Evolutionary conservation across 2,797 vertebrate genomes (phyloP).

Genomic region (Platalea minor): DNA sequence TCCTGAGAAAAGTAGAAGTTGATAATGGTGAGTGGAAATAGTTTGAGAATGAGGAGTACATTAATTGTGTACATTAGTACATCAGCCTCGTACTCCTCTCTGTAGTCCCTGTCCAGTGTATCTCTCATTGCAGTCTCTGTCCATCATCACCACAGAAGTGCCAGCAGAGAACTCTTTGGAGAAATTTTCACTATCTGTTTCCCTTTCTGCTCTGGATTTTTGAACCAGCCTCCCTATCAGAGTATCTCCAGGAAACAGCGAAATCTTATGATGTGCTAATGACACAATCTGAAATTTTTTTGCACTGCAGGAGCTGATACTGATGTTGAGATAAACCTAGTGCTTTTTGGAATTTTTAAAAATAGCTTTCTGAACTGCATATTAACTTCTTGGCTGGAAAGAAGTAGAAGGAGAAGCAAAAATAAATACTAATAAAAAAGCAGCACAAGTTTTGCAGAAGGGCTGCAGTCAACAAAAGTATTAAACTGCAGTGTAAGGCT

Average conservation of each 20-base stretch:
- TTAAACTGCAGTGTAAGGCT: neutral
- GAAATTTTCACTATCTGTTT: neutral
- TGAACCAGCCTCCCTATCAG: neutral
- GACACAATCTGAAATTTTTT: neutral
- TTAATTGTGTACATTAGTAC: neutral
- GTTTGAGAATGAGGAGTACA: neutral
- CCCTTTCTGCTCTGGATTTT: neutral
- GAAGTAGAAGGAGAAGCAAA: neutral
- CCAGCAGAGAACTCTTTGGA: neutral
- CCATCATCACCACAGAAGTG: neutral
- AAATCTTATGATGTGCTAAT: neutral
- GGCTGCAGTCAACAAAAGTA: neutral
- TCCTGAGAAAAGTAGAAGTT: neutral
- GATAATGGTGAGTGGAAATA: neutral
- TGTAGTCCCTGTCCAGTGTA: neutral
- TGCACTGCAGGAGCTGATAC: neutral
- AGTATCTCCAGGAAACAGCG: neutral
- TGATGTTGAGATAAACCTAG: neutral
- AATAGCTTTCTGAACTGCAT: neutral
- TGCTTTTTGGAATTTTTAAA: neutral
- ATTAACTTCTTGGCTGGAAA: neutral
- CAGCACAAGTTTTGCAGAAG: neutral
- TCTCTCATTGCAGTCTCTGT: neutral
- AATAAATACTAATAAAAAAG: neutral
- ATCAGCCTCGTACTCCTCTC: neutral